Percentiles rank a stretch among this genome's conserved stretches.
These are phyloP conservation scores for Gadus chalcogrammus DNA, from an alignment of 2,113 vertebrate species.

Conservation along the genomic window DNA sequence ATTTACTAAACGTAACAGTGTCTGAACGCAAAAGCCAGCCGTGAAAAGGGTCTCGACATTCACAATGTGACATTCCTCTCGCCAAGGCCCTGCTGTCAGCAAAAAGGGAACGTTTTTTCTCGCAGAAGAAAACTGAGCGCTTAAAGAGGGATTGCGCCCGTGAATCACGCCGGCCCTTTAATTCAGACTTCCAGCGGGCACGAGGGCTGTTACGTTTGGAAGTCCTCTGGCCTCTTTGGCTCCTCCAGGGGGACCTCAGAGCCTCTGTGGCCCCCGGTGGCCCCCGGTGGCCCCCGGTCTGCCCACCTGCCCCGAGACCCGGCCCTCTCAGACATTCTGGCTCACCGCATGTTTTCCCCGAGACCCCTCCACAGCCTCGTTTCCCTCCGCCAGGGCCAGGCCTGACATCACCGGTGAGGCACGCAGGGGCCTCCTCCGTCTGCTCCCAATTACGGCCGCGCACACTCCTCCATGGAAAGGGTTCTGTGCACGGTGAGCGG, in stretches of 20 bases:
- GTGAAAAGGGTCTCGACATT: too few species aligned
- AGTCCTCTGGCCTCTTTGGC: too few species aligned
- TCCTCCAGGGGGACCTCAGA: background rate
- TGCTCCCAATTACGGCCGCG: conserved; percentile 70
- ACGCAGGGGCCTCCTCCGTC: conserved; percentile 67
- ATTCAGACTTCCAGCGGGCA: too few species aligned
- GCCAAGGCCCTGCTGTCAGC: too few species aligned
- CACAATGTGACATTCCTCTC: too few species aligned
- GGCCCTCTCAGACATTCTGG: conserved; percentile 50
- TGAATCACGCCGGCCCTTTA: too few species aligned
- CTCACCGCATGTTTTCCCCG: conserved; percentile 27
- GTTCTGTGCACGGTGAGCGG: conserved; percentile 46
- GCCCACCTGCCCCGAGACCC: conserved; percentile 37
- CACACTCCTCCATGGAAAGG: conserved; percentile 45
- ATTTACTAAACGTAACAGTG: too few species aligned
- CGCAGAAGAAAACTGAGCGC: too few species aligned
- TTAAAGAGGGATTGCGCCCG: too few species aligned
- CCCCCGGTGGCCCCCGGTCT: conserved; percentile 8
- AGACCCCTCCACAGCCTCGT: conserved; percentile 31
- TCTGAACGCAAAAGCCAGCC: too few species aligned
- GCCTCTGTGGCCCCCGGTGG: conserved; percentile 14
- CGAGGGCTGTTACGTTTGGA: too few species aligned
- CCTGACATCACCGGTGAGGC: conserved; percentile 74
- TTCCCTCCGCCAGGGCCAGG: conserved; percentile 34
- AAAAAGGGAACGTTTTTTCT: too few species aligned